phyloP scores from a whole-genome alignment of 2,888 invertebrate genomes.

The Drosophila flavopinicola region DNA sequence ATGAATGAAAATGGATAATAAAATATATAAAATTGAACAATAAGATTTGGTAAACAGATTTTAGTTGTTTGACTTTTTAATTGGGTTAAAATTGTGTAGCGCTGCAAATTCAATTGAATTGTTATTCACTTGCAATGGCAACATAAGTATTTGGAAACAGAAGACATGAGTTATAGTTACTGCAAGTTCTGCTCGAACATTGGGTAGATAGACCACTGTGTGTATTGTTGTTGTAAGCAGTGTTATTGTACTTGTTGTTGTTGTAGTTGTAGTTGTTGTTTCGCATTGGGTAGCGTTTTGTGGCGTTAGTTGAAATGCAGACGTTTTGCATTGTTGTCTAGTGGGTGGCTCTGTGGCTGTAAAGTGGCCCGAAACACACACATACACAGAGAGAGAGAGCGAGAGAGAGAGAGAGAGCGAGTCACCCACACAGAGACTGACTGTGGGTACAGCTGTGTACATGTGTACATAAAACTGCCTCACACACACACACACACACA shows the following conservation, averaged over 20 bases:
- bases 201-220: neutral
- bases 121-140: too few species aligned
- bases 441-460: constrained; percentile 69
- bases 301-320: constrained; percentile 72
- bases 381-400: constrained; percentile 6
- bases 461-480: constrained; percentile 63
- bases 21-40: too few species aligned
- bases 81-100: too few species aligned
- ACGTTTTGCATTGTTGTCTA: constrained; percentile 76
- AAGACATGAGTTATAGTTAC: neutral
- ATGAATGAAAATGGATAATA: too few species aligned
- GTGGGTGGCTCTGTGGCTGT: constrained; percentile 70
- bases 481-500: constrained; percentile 33
- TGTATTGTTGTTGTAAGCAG: neutral
- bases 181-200: neutral
- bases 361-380: constrained; percentile 72
- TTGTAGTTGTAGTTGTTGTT: constrained; percentile 44
- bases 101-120: too few species aligned
- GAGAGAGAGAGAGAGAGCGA: constrained; percentile 5
- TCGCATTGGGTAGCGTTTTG: constrained; percentile 60
- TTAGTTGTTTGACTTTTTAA: too few species aligned
- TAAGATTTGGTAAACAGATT: too few species aligned
- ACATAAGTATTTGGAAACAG: neutral
- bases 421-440: constrained; percentile 17
- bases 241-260: constrained; percentile 15